Conservation (phyloP, 1,140 invertebrate genomes). For the Brachionus manjavacas region DNA sequence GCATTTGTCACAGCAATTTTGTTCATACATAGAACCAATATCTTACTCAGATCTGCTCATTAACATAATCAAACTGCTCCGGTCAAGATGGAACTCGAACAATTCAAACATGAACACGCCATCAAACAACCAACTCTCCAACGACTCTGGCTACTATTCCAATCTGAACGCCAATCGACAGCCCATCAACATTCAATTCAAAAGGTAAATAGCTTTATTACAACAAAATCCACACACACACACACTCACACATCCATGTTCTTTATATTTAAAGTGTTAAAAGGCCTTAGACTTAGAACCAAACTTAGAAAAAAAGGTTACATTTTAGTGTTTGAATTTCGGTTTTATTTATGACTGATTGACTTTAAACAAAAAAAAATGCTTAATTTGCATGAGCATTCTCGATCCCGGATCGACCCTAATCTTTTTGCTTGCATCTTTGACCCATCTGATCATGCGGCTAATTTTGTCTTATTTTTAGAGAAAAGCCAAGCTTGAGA, state of each 20-base stretch:
- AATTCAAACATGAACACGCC: not conserved
- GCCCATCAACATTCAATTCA: slow-evolving; percentile 17
- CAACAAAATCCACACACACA: not conserved
- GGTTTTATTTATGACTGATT: not conserved
- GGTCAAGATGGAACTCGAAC: slow-evolving; percentile 10
- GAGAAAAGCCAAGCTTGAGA: not conserved
- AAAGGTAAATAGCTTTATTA: not conserved
- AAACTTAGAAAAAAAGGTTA: not conserved
- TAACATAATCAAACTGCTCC: slow-evolving; percentile 20
- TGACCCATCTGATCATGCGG: not conserved
- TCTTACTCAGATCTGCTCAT: not conserved
- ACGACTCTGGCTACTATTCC: slow-evolving; percentile 4
- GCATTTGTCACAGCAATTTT: slow-evolving; percentile 23
- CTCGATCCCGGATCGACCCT: not conserved
- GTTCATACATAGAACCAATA: slow-evolving; percentile 18
- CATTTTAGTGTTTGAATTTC: not conserved
- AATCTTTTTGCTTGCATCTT: not conserved
- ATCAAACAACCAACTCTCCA: not conserved
- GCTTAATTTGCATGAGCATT: not conserved
- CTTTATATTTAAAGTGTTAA: slow-evolving; percentile 6
- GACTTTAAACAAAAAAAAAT: not conserved
- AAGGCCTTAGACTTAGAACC: slow-evolving; percentile 8
- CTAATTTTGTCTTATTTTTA: not conserved
- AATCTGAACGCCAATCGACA: not conserved
- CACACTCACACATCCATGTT: not conserved